Base-by-base conservation (phyloP, 1,140 invertebrate species). In the Nephotettix cincticeps region DNA sequence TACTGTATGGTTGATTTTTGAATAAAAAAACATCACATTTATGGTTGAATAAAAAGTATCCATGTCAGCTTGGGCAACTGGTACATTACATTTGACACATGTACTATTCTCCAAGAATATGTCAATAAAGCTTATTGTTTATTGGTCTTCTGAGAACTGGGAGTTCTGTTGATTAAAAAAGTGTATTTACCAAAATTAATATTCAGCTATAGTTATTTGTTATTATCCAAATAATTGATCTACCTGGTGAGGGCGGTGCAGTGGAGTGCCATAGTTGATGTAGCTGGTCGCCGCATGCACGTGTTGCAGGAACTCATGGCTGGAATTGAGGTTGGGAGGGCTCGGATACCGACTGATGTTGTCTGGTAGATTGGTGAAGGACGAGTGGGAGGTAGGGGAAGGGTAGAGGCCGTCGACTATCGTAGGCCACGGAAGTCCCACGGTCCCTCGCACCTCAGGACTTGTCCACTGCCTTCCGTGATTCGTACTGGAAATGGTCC, bases 381-480 rank as follows among this genome's bases (percentile, higher is more conserved):
- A 69, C 0, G 23, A 23, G 19, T 69, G 23, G 47, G 47, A 3
- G 43, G 40, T 17, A 70, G 29, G 17, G 51, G 1, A 1, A 29
- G 32, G 13, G 32, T 70, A 47, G 30, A 65, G 27, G 0, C 58
- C 36, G 29, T 74, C 66, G 36, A 70, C 70, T 25, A 72, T 1
- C 23, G 74, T 21, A 28, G 51, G 66, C 67, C 69, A 71, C 3
- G 70, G 29, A 14, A 69, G 23, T 0, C 74, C 74, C 1, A 75
- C 61, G 14, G 72, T 69, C 4, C 74, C 74, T 17, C 74, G 70
- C 6, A 75, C 69, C 45, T 75, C 74, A 19, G 70, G 72, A 61
- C 74, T 71, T 6, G 69, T 63, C 74, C 74, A 75, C 19, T 45
- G 25, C 63, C 71, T 73, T 25, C 65, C 64, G 25, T 67, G 64